Base-by-base conservation (phyloP, 2,797 vertebrate genomes). In the Trachops cirrhosus region DNA sequence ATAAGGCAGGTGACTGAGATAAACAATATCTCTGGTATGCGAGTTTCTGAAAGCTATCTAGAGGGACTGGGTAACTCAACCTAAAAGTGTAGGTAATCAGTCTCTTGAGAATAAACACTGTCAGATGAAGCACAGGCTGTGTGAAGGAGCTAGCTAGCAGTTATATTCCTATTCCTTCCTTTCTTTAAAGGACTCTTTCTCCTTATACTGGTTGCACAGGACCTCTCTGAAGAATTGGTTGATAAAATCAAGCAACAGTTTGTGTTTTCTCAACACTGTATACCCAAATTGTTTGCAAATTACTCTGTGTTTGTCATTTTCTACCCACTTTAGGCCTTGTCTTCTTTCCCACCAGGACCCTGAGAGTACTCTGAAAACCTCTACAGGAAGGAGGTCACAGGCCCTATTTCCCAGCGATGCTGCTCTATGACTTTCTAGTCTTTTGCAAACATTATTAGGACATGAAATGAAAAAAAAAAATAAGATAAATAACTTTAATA, bases 81-180 rank as follows among this genome's bases (percentile, higher is more conserved):
- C 5, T 18, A 9, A 78, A 84, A 59, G 2, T 9, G 12, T 12
- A 15, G 5, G 39, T 0, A 48, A 50, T 78, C 5, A 39, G 5
- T 22, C 34, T 79, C 6, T 37, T 21, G 4, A 10, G 29, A 48
- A 48, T 19, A 19, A 84, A 29, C 1, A 24, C 1, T 82, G 10
- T 34, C 2, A 52, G 24, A 9, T 34, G n/a, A 86, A 50, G 89
- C 0, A 10, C 3, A 14, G 14, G 4, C 9, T 9, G 16, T 5
- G 1, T 14, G 52, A 15, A 79, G 6, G 9, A 59, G 2, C 0
- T 7, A 44, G 0, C 1, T 7, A 44, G 0, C 1, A 54, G 32
- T 29, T 6, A 34, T 1, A 14, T 9, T 1, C 2, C 6, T 5
- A 24, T 2, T 4, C 3, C 52, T 77, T 44, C 1, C 5, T 86